Evolutionary conservation across 2,888 invertebrate genomes (phyloP), one percentile per base, ranked within the genome.

Genomic region (Sialis fuliginosa): DNA sequence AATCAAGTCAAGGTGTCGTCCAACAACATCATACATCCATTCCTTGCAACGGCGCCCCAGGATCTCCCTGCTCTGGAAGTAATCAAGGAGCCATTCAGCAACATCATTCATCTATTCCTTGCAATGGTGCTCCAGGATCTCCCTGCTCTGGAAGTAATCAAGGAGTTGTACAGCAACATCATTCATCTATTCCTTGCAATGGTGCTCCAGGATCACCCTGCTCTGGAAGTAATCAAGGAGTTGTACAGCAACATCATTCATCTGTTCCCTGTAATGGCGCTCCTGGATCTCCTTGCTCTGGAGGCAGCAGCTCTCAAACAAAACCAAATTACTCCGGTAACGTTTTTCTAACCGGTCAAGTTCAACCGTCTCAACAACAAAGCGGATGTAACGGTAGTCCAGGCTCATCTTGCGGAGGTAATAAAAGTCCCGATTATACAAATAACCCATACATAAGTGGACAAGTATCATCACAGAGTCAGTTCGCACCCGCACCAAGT

Each of bases 91-190:
- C 8, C 9, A 5, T 13, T 6, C 32, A 32, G 13, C 12, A 13
- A 7, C 30, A 6, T 37, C 12, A 10, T 12, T 8, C 37, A 5
- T 12, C n/a, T 10, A 2, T 8, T 2, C 6, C 10, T 7, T 33
- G 33, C 6, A 33, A 12, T 5, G 34, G 13, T n/a, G 35, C 34
- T 10, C 33, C 44, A 12, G 35, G 35, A 35, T 7, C 34, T 41
- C 48, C 48, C 10, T 48, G 45, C 30, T 39, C 52, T n/a, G 57
- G 59, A 45, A 51, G 59, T 13, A 10, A 41, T n/a, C 44, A 45
- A 22, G 30, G 37, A 7, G 40, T 35, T n/a, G 30, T 13, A 10
- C 34, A 31, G 4, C 31, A 12, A 1, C 33, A 12, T 6, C 10
- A 32, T 8, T 32, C 45, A 37, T 32, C 35, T 40, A 22, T 33